Percentiles rank a stretch among this genome's conserved stretches.
phyloP scores from a whole-genome alignment of 2,113 vertebrate species.

The Sminthopsis crassicaudata region DNA sequence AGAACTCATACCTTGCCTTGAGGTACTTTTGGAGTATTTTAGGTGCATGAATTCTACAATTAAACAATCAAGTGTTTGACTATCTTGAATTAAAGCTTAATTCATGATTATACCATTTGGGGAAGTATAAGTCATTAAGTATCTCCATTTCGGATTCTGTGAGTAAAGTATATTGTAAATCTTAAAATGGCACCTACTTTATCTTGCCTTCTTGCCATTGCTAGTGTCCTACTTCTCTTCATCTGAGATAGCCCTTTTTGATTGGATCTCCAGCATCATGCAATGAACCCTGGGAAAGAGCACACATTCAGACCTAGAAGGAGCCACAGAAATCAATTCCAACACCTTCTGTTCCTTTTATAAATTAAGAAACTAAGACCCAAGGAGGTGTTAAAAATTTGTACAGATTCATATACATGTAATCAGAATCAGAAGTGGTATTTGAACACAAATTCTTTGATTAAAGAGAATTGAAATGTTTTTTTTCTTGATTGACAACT shows the following conservation, averaged over 20 bases:
- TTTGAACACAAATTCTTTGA: neutral
- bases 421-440: neutral
- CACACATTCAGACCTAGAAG: neutral
- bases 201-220: neutral
- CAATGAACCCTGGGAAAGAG: neutral
- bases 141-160: neutral
- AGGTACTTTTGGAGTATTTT: neutral
- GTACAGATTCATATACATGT: neutral
- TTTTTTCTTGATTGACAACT: neutral
- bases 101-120: neutral
- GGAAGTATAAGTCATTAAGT: neutral
- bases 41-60: neutral
- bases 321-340: neutral
- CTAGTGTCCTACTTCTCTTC: neutral
- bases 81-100: neutral
- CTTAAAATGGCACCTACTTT: neutral
- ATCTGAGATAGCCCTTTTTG: neutral
- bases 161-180: neutral
- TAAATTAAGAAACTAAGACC: neutral
- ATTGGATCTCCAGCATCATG: neutral
- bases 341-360: neutral
- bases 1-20: neutral
- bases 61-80: neutral
- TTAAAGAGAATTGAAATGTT: neutral
- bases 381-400: neutral